phyloP scores from a whole-genome alignment of 2,797 vertebrate species.

The Semotilus atromaculatus region DNA sequence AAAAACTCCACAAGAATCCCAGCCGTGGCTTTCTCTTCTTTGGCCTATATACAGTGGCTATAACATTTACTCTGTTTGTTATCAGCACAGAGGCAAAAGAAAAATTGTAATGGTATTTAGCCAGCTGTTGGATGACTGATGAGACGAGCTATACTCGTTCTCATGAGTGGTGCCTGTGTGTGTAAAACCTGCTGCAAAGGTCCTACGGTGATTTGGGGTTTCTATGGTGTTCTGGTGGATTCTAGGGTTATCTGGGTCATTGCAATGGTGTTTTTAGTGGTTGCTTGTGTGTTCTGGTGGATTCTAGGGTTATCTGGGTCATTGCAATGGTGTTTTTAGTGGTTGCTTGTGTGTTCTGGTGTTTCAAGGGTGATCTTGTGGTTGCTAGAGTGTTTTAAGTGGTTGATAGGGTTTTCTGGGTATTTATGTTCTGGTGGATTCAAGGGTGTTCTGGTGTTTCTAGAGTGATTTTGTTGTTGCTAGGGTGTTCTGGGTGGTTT shows the following conservation, averaged over 20 bases:
- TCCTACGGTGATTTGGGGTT: not conserved
- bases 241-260: not conserved
- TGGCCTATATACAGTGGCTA: conserved; percentile 11
- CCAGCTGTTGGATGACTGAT: not conserved
- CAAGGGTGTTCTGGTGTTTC: not conserved
- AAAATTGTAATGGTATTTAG: not conserved
- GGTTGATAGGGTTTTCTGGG: not conserved
- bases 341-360: not conserved
- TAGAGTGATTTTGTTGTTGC: too few relatives aligned
- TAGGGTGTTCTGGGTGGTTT: not conserved
- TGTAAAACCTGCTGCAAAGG: not conserved
- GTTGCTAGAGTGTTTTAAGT: not conserved
- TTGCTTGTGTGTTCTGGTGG: not conserved
- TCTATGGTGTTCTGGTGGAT: not conserved
- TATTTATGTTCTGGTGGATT: not conserved
- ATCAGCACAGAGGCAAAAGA: conserved; percentile 8
- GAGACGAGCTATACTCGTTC: not conserved
- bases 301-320: not conserved
- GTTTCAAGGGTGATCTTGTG: not conserved
- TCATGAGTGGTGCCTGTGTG: not conserved
- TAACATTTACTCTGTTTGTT: not conserved
- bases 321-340: not conserved
- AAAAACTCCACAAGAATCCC: conserved; percentile 38
- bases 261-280: not conserved
- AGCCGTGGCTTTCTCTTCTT: conserved; percentile 45